Evolutionary conservation across 2,113 vertebrate genomes (phyloP), one percentile per base, ranked within the genome.

Genomic region (Picathartes gymnocephalus): DNA sequence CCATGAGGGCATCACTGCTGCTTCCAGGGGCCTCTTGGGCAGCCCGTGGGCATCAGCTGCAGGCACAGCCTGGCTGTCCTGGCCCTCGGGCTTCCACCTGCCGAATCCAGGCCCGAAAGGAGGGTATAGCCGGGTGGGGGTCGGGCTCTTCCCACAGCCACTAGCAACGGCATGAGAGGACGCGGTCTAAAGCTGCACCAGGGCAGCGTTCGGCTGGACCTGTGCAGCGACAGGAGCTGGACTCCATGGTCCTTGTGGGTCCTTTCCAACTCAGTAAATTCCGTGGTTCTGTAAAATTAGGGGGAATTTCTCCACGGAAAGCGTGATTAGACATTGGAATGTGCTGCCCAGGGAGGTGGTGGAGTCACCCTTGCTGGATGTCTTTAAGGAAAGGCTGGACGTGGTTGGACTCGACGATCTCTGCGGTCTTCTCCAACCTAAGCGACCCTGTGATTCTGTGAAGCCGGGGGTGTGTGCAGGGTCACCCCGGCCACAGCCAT

Each of bases 1-100:
- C 45, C 22, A 0, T 5, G 3, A 13, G 11, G 6, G 4, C 20
- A 7, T 1, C 3, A 6, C 3, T 2, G 2, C 37, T 25, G 24
- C 28, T 20, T 15, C 1, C 39, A 2, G 3, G n/a, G 31, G 16
- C 18, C 24, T 11, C 40, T 2, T 0, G 57, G 22, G 40, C 23
- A 8, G 53, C 83, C 68, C 16, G 0, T 1, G 45, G 6, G 39
- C 68, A 9, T 86, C 9, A 11, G 44, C 72, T 20, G 16, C 45
- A 20, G 76, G 4, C 40, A 9, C 62, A 4, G 84, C 70, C 62
- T 1, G 66, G 51, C 4, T 4, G 37, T 2, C 47, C 83, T 1
- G 2, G 15, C 56, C 7, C 3, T 15, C 15, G 40, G 27, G 22
- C 23, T 33, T 4, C 30, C 54, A 13, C 25, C 50, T 20, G 68